Conservation (phyloP, 2,797 vertebrate species). For the Delichon dasypus region DNA sequence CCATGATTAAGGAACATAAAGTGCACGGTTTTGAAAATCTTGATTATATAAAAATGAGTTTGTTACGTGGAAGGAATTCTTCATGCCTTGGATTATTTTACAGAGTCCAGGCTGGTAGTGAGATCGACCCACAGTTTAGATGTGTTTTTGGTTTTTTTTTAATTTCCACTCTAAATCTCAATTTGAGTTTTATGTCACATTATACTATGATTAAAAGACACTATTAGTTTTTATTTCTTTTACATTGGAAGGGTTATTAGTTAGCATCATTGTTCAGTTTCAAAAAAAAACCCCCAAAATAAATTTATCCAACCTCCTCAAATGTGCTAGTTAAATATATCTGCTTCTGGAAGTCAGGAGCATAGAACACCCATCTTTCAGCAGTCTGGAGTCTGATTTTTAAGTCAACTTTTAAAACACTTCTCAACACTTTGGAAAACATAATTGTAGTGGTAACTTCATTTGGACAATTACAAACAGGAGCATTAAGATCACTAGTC, state of each 20-base stretch:
- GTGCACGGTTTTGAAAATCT: neutral
- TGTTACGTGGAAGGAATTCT: neutral
- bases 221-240: neutral
- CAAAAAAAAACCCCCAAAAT: neutral
- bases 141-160: neutral
- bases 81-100: neutral
- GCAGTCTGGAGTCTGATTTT: neutral
- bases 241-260: neutral
- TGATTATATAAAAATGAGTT: neutral
- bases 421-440: neutral
- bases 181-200: neutral
- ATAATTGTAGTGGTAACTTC: neutral
- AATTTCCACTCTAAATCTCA: neutral
- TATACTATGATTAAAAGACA: neutral
- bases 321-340: neutral
- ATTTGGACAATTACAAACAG: neutral
- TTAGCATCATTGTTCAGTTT: neutral
- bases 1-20: neutral
- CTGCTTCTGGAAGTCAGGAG: neutral
- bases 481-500: neutral
- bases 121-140: neutral
- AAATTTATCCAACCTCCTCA: neutral
- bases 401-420: neutral
- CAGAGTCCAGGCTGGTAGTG: neutral
- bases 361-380: neutral